Evolutionary conservation across 2,113 vertebrate species (phyloP).

Genomic region (Motacilla tschutschensis): DNA sequence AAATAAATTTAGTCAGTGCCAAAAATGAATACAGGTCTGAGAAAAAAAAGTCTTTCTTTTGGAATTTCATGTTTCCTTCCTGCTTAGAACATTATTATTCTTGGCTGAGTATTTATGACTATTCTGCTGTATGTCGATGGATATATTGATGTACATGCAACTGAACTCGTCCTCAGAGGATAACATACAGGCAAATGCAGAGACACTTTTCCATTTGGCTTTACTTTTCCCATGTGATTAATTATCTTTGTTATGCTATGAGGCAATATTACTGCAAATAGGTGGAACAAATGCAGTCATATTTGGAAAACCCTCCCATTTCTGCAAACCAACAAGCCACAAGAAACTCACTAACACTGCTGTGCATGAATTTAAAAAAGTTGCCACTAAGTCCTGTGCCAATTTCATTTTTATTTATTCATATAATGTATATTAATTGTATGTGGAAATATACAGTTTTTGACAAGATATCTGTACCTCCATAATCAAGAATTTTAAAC

Average conservation of each 20-base stretch:
- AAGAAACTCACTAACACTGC: not conserved
- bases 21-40: not conserved
- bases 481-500: not conserved
- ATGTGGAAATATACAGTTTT: not conserved
- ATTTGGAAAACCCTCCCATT: not conserved
- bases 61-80: constrained; percentile 37
- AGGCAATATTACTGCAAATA: constrained; percentile 22
- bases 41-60: not conserved
- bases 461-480: not conserved
- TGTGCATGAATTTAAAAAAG: not conserved
- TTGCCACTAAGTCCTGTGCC: not conserved
- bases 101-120: not conserved
- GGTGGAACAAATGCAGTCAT: constrained; percentile 20
- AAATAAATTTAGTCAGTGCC: constrained; percentile 5
- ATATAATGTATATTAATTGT: not conserved
- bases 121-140: not conserved
- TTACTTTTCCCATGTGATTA: constrained; percentile 4
- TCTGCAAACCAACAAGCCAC: not conserved
- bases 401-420: not conserved
- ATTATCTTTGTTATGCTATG: constrained; percentile 21
- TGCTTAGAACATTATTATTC: constrained; percentile 18
- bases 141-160: not conserved
- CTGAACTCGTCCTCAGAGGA: not conserved
- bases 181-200: not conserved
- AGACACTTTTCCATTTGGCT: constrained; percentile 14